Base-by-base conservation (phyloP, 2,888 invertebrate species). In the Lasiommata megera region DNA sequence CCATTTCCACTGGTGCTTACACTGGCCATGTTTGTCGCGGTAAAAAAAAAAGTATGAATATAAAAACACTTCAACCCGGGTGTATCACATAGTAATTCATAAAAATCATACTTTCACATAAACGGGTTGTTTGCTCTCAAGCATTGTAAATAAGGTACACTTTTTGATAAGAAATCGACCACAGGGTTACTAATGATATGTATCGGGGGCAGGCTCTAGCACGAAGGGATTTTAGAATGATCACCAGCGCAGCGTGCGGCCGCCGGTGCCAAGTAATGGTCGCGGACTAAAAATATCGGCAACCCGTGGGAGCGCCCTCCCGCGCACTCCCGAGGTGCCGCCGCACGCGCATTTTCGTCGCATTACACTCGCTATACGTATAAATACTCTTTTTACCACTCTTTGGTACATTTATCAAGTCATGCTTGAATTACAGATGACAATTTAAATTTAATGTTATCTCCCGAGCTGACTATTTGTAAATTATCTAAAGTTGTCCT, bases 261-360 rank as follows among this genome's bases (percentile, higher is more conserved):
- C 91, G 88, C 83, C 91, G 87, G 90, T 92, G 93, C 93, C 93
- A 92, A 93, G 92, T 92, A 92, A 92, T 92, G 92, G 92, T 90
- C 90, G 89, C 82, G 84, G 86, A 93, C 93, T 93, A 93, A 93
- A 93, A 93, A 93, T 93, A 93, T 86, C 91, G 82, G 87, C 85
- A 88, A 90, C 89, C 90, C 90, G 90, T 90, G 90, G 90, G 90
- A 89, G 90, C 90, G 88, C 90, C 90, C 89, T 89, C 90, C 90
- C 89, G 89, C 89, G 86, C 89, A 82, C 84, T 78, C 78, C 40
- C 77, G 74, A 82, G 80, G 78, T 81, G 80, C 82, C 80, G 80
- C 80, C 82, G 76, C 82, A 80, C 79, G 79, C 83, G 84, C 87
- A 84, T 85, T 66, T 86, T 88, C 86, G 86, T 85, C 84, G 78